These are phyloP conservation scores for Drosophila pseudoananassae DNA, from an alignment of 1,140 invertebrate species.

Conservation along the genomic window DNA sequence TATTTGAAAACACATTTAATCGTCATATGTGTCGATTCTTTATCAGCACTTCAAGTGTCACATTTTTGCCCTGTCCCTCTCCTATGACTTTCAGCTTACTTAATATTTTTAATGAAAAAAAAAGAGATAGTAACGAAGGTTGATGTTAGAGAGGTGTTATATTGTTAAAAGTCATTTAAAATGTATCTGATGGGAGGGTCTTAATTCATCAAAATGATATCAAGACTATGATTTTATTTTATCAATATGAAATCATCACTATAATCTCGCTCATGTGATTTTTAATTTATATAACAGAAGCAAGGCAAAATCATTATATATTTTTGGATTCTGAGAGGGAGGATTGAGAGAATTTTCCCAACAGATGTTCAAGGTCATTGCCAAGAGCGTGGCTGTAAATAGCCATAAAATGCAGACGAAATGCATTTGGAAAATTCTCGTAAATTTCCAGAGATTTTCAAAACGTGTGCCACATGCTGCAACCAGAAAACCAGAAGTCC, in stretches of 20 bases:
- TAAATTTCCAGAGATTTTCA: conserved; percentile 58
- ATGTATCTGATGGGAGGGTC: conserved; percentile 16
- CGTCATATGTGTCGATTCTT: conserved; percentile 31
- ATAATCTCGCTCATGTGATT: background rate
- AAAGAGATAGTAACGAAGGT: conserved; percentile 28
- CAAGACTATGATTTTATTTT: background rate
- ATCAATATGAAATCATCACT: conserved; percentile 1
- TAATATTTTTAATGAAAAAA: background rate
- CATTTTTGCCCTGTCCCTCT: conserved; percentile 31
- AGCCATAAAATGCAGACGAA: conserved; percentile 26
- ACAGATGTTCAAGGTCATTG: conserved; percentile 71
- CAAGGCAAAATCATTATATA: background rate
- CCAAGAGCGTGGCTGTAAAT: conserved; percentile 30
- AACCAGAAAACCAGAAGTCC: too few relatives aligned
- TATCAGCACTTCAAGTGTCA: conserved; percentile 49
- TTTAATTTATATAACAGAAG: background rate
- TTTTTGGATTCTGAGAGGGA: background rate
- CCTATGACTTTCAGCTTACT: background rate
- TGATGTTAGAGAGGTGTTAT: conserved; percentile 42
- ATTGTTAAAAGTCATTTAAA: conserved; percentile 33
- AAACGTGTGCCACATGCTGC: conserved; percentile 62
- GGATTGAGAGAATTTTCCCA: background rate
- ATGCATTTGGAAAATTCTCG: conserved; percentile 48
- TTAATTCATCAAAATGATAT: conserved; percentile 10
- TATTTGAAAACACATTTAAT: conserved; percentile 24